These are phyloP conservation scores for Dromas ardeola DNA, from an alignment of 2,113 vertebrate genomes.

Conservation along the genomic window DNA sequence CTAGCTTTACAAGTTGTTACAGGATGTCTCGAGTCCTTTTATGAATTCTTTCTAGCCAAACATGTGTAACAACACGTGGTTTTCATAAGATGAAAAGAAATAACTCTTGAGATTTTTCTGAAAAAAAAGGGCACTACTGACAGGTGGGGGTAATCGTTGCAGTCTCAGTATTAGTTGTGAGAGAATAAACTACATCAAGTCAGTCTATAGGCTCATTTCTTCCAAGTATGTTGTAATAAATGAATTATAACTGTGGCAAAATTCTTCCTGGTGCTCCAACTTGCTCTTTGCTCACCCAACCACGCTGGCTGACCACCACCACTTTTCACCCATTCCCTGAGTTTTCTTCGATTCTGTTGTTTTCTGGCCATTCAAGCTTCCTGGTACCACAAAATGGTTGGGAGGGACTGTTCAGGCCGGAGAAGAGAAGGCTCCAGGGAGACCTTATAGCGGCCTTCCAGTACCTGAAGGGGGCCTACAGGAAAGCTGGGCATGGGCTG, in stretches of 20 bases:
- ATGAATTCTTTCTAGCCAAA: neutral
- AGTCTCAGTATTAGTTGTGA: neutral
- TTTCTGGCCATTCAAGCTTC: neutral
- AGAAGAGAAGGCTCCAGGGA: no score
- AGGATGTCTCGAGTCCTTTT: neutral
- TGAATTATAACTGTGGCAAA: neutral
- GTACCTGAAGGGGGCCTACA: no score
- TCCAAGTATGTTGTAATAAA: neutral
- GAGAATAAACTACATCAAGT: neutral
- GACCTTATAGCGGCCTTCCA: no score
- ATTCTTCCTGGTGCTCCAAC: neutral
- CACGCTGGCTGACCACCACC: neutral
- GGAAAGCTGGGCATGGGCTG: no score
- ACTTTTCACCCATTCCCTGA: neutral
- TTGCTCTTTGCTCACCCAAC: neutral
- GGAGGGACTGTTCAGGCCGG: neutral
- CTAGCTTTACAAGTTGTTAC: neutral
- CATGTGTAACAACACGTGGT: fast-evolving
- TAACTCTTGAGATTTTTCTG: neutral
- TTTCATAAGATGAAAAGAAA: neutral
- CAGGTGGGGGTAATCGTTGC: neutral
- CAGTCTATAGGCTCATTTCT: neutral
- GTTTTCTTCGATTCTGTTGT: neutral
- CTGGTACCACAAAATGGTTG: neutral
- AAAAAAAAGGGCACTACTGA: neutral